A percentile compares a stretch with the other conserved stretches of the same genome.
Conservation (phyloP, 2,113 vertebrate species). For the Saiga tatarica region DNA sequence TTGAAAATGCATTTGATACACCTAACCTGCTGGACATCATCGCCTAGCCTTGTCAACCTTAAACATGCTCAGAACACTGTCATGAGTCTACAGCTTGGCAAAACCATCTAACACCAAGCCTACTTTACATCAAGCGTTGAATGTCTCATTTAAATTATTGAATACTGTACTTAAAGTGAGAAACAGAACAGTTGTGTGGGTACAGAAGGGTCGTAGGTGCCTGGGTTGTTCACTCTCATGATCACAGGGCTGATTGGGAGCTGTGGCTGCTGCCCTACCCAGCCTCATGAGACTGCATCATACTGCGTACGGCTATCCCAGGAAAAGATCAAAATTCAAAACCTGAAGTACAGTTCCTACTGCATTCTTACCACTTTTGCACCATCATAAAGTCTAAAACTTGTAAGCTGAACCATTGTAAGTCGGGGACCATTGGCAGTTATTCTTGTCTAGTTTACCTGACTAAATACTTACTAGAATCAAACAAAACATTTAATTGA, state of each 20-base stretch:
- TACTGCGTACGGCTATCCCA: rapidly evolving
- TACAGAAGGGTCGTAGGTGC: neutral
- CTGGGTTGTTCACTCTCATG: neutral
- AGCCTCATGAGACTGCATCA: neutral
- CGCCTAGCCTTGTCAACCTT: neutral
- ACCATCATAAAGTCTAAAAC: neutral
- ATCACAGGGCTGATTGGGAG: neutral
- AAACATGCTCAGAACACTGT: neutral
- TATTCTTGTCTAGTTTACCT: neutral
- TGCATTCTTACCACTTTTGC: neutral
- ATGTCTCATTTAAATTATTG: neutral
- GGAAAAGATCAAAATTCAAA: neutral
- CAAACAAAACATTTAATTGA: neutral
- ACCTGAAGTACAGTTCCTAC: neutral
- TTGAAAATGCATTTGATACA: neutral
- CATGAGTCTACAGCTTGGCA: neutral
- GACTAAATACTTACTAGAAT: neutral
- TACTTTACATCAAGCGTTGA: neutral
- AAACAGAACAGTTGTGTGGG: neutral
- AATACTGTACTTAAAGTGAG: neutral
- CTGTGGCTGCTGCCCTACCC: neutral
- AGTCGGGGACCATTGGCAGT: neutral
- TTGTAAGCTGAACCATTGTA: neutral
- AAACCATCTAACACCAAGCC: neutral
- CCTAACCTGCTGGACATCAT: neutral